phyloP scores from a whole-genome alignment of 2,797 vertebrate species.

The Lacerta agilis region DNA sequence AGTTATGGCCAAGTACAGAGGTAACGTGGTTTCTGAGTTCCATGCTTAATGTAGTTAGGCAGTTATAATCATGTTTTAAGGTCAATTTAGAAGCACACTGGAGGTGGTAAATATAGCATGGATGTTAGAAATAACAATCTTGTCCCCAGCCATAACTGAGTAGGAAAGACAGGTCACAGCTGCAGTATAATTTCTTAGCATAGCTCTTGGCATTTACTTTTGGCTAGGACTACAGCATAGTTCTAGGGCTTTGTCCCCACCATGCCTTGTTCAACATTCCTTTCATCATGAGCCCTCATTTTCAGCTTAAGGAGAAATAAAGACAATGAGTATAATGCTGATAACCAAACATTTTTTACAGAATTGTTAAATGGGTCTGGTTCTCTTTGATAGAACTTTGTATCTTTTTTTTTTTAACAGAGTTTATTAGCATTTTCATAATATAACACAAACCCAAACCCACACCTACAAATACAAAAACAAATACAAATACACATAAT shows the following conservation, averaged over 20 bases:
- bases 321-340: background rate
- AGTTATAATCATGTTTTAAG: slow-evolving; percentile 18
- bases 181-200: slow-evolving; percentile 10
- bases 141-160: background rate
- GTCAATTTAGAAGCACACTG: slow-evolving; percentile 28
- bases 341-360: background rate
- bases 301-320: background rate
- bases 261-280: background rate
- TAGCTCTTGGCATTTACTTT: background rate
- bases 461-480: too few species aligned
- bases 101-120: slow-evolving; percentile 14
- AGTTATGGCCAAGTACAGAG: slow-evolving; percentile 5
- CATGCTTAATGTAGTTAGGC: slow-evolving; percentile 16
- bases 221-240: background rate
- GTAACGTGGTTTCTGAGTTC: slow-evolving; percentile 17
- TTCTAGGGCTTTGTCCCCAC: background rate
- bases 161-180: background rate
- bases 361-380: background rate
- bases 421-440: too few species aligned
- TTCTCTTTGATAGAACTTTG: background rate
- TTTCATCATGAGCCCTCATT: background rate
- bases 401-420: too few species aligned
- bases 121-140: slow-evolving; percentile 22
- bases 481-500: too few species aligned
- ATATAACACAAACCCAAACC: too few species aligned